phyloP scores from a whole-genome alignment of 2,113 vertebrate species.

The Triplophysa tibetana region DNA sequence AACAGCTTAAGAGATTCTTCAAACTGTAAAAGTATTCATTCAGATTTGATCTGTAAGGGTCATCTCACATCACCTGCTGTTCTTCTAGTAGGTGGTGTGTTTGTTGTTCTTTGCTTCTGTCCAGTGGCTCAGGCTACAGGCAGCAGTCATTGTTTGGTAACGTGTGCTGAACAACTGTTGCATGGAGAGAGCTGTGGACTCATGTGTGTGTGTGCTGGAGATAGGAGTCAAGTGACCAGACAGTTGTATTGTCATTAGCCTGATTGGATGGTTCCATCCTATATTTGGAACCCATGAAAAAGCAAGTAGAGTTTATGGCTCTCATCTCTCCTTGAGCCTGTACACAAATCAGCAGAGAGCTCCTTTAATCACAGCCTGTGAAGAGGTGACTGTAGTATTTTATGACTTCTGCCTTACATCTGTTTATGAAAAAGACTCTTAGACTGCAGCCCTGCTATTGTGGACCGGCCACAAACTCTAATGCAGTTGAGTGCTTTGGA shows the following conservation, averaged over 20 bases:
- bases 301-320: conserved; percentile 37
- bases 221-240: conserved; percentile 18
- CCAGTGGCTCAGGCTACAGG: no score
- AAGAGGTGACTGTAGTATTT: conserved; percentile 36
- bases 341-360: conserved; percentile 36
- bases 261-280: conserved; percentile 32
- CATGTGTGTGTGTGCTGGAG: conserved; percentile 9
- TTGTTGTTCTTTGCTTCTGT: no score
- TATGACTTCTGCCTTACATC: conserved; percentile 43
- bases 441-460: neutral
- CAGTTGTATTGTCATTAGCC: conserved; percentile 40
- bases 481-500: neutral
- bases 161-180: neutral
- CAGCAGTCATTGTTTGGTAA: no score
- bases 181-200: neutral
- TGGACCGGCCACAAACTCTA: conserved; percentile 17
- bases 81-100: no score
- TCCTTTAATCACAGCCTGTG: conserved; percentile 47
- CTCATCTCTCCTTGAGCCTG: conserved; percentile 16
- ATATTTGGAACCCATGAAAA: conserved; percentile 55
- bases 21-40: no score
- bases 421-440: conserved; percentile 45
- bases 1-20: no score
- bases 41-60: no score
- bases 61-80: no score